Evolutionary conservation across 2,797 vertebrate genomes (phyloP), one percentile per base, ranked within the genome.

Genomic region (Rhinatrema bivittatum): DNA sequence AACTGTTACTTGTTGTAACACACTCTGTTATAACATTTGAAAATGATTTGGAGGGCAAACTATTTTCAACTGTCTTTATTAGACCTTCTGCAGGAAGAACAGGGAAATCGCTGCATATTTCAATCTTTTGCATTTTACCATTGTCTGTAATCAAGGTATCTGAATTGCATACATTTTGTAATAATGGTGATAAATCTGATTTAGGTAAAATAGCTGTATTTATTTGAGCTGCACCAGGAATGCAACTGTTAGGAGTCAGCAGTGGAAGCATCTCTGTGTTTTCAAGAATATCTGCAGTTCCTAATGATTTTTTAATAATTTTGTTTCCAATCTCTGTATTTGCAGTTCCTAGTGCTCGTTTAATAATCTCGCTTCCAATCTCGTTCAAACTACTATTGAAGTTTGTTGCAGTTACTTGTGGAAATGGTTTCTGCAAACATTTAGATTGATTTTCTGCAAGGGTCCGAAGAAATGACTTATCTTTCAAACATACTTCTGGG

Each of bases 281-380:
- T 25, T 85, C 79, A 63, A 82, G 56, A 72, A 88, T 81, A 35
- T 86, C 80, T 22, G 87, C 73, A 32, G 78, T 87, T 57, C 86
- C 74, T 69, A 91, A 81, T 30, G 88, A 83, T 67, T 92, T 89
- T 36, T 91, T 90, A 16, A 91, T 79, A 53, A 88, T 84, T 52
- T 87, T 82, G 43, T 78, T 82, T 37, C 68, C 87, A 50, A 86
- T 72, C 38, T 88, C 84, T 72, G 88, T 81, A 35, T 86, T 80
- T 22, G 87, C 73, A 32, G 78, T 87, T 57, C 86, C 74, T 69
- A 91, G 81, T 30, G 88, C 83, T 67, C 92, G 89, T 36, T 91
- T 90, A 16, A 91, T 79, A 53, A 88, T 84, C 52, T 87, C 82
- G 43, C 78, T 82, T 37, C 68, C 87, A 50, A 86, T 72, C 38